A percentile compares a stretch with the other conserved stretches of the same genome.
These are phyloP conservation scores for Agrochola lychnidis DNA, from an alignment of 2,888 invertebrate genomes.

Conservation along the genomic window DNA sequence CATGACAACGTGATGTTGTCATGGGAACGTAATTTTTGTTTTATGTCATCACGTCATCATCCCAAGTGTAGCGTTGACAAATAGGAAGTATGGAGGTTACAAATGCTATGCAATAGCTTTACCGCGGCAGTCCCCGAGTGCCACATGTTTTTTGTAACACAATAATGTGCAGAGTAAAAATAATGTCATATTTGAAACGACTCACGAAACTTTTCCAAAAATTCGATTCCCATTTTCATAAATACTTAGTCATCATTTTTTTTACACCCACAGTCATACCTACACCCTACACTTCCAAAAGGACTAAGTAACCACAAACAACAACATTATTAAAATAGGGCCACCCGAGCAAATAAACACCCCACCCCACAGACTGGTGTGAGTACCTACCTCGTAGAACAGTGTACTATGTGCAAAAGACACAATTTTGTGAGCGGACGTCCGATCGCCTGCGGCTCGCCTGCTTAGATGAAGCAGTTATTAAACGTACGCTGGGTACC, in stretches of 20 bases:
- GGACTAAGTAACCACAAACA: conserved; percentile 18
- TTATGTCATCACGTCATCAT: too few species aligned
- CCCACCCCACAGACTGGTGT: conserved; percentile 14
- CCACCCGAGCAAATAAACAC: conserved; percentile 27
- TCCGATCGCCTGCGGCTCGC: conserved; percentile 73
- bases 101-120: too few species aligned
- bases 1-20: too few species aligned
- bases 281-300: not conserved
- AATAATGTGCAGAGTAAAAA: not conserved
- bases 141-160: conserved; percentile 1
- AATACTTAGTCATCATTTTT: not conserved
- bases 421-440: conserved; percentile 74
- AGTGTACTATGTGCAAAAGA: conserved; percentile 70
- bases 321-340: conserved; percentile 47
- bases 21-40: too few species aligned
- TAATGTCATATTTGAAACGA: not conserved
- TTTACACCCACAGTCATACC: not conserved
- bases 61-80: too few species aligned
- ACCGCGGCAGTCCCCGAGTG: too few species aligned
- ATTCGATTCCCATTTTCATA: not conserved
- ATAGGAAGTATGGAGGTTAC: too few species aligned
- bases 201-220: too few species aligned
- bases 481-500: conserved; percentile 65
- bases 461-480: conserved; percentile 71
- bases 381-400: not conserved